Evolutionary conservation across 2,888 invertebrate genomes (phyloP), one percentile per base, ranked within the genome.

Genomic region (Xylophagus ater): DNA sequence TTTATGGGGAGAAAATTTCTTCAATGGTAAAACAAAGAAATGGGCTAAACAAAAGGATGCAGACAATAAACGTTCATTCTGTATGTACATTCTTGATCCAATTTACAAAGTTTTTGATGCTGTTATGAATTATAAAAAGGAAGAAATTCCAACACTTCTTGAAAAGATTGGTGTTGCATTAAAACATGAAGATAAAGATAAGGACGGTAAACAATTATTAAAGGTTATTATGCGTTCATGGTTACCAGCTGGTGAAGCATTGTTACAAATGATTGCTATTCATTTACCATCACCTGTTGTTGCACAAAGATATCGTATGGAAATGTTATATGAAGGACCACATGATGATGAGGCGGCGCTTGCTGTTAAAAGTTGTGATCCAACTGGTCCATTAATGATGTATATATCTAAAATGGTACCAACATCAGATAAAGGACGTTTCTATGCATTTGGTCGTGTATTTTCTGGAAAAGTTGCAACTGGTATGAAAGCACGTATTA

Each of bases 351-450:
- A 90, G 56, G 93, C 89, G 45, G 94, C 93, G 51, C 52, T 89
- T 48, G 89, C 86, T 67, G 80, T 86, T 56, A 87, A 85, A 79
- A 84, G 62, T 60, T 99, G 98, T 62, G 93, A 99, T 68, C 84
- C 97, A 10, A 85, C 90, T 52, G 98, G 86, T 29, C 97, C 96
- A 12, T 76, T 99, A 42, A 98, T 99, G 96, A 99, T 99, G 98
- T 99, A 99, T 78, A 77, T 99, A 51, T 94, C 94, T 34, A 99
- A 99, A 72, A 99, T 99, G 98, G 98, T 99, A 65, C 98, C 98
- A 51, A 99, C 98, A 12, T 84, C 92, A 10, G 98, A 99, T 69
- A 99, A 99, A 73, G 98, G 98, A 47, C 86, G 98, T 63, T 99
- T 99, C 82, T 99, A 96, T 69, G 98, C 98, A 45, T 99, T 99